These are phyloP conservation scores for Ommatoiulus sabulosus DNA, from an alignment of 2,888 invertebrate species.

Conservation along the genomic window DNA sequence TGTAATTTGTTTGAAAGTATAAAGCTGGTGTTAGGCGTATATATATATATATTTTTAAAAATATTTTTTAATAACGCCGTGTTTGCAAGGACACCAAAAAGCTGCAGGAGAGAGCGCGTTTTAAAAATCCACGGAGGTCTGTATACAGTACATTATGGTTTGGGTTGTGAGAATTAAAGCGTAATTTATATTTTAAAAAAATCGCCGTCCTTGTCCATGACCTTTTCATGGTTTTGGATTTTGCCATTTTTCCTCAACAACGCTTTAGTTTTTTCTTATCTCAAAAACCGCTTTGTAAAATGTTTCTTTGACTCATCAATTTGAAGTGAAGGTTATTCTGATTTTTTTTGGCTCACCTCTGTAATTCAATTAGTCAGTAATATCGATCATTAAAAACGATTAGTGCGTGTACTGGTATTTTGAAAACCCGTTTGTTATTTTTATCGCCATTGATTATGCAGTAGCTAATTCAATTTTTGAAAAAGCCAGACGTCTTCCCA, in stretches of 20 bases:
- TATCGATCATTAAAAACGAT: constrained; percentile 11
- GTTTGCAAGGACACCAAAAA: neutral
- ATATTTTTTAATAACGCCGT: neutral
- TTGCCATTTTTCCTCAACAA: neutral
- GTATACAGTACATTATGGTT: neutral
- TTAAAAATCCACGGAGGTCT: neutral
- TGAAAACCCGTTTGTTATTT: neutral
- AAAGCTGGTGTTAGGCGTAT: neutral
- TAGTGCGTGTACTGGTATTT: neutral
- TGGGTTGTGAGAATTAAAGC: neutral
- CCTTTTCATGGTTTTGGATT: constrained; percentile 7
- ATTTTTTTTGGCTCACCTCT: neutral
- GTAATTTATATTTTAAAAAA: constrained; percentile 24
- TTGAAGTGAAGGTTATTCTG: neutral
- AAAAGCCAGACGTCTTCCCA: neutral
- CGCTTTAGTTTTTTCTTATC: too few relatives aligned
- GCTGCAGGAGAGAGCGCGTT: neutral
- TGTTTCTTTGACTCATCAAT: neutral
- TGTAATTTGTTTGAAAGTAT: neutral
- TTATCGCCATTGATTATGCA: constrained; percentile 1
- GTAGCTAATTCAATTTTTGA: neutral
- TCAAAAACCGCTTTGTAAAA: neutral
- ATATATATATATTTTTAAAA: neutral
- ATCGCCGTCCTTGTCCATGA: constrained; percentile 25
- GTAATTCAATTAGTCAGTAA: constrained; percentile 27